Evolutionary conservation across 2,113 vertebrate species (phyloP).

Genomic region (Ammodramus savannarum): DNA sequence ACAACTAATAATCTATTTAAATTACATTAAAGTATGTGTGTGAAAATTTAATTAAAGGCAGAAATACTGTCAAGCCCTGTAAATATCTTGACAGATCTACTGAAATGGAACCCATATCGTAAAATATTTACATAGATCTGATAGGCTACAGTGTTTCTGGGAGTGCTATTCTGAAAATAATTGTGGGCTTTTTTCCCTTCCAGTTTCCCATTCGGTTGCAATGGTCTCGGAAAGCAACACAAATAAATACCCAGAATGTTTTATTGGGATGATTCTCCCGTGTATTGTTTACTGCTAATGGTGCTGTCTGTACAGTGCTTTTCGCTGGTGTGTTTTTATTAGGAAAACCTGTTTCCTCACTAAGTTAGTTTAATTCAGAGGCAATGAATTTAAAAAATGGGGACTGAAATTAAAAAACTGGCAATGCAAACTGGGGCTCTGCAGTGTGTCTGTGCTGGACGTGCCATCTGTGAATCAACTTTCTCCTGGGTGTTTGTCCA

Average conservation of each 20-base stretch:
- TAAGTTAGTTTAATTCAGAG: not conserved
- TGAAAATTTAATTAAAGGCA: slow-evolving; percentile 80
- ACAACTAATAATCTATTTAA: slow-evolving; percentile 83
- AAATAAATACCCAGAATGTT: slow-evolving; percentile 2
- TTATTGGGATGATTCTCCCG: not conserved
- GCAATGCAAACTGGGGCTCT: not conserved
- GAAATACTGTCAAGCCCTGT: slow-evolving; percentile 73
- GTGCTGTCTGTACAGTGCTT: not conserved
- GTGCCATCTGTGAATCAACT: not conserved
- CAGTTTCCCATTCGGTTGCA: slow-evolving; percentile 7
- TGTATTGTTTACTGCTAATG: slow-evolving; percentile 28
- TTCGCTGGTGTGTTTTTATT: not conserved
- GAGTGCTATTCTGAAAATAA: slow-evolving; percentile 29
- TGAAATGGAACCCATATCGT: slow-evolving; percentile 63
- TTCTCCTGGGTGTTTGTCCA: not conserved
- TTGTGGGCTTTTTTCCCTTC: slow-evolving; percentile 16
- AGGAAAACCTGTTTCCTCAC: not conserved
- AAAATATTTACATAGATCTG: slow-evolving; percentile 72
- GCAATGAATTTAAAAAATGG: not conserved
- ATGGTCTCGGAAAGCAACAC: not conserved
- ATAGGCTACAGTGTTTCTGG: slow-evolving; percentile 33
- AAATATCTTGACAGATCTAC: slow-evolving; percentile 75
- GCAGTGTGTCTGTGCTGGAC: not conserved
- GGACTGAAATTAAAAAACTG: not conserved
- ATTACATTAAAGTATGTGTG: slow-evolving; percentile 77